Evolutionary conservation across 1,140 invertebrate species (phyloP).

Genomic region (Sinonovacula constricta): DNA sequence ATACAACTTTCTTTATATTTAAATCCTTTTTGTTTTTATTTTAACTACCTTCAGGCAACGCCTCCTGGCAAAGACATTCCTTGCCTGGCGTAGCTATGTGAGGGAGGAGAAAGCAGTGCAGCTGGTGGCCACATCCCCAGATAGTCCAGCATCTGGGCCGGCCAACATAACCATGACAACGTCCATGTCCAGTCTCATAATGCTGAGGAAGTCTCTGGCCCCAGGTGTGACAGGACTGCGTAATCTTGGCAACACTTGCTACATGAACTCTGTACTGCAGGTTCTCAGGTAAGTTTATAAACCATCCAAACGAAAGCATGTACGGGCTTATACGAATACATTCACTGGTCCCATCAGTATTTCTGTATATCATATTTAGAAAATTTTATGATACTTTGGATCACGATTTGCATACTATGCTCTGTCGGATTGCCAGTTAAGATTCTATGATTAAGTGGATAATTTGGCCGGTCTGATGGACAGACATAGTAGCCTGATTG

Average conservation of each 20-base stretch:
- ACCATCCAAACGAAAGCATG: no score
- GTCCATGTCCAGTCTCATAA: constrained; percentile 24
- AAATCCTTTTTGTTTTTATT: no score
- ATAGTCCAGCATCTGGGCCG: neutral
- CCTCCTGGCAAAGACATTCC: constrained; percentile 55
- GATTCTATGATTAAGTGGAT: no score
- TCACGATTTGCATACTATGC: no score
- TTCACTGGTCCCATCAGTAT: no score
- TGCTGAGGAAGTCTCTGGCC: constrained; percentile 60
- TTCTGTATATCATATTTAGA: no score
- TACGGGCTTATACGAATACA: no score
- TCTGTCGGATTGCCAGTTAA: no score
- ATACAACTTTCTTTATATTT: constrained; percentile 17
- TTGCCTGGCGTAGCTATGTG: constrained; percentile 49
- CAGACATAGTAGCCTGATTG: no score
- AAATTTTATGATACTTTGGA: no score
- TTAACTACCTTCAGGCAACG: constrained; percentile 60
- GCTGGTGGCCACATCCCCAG: neutral
- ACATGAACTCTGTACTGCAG: constrained; percentile 76
- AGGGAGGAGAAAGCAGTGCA: constrained; percentile 10
- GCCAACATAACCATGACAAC: neutral
- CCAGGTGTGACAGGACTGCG: constrained; percentile 73
- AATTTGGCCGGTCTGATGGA: no score
- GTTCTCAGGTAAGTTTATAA: constrained; percentile 71
- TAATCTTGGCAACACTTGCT: constrained; percentile 77